phyloP scores from a whole-genome alignment of 2,113 vertebrate genomes.

The Glaucomys volans region DNA sequence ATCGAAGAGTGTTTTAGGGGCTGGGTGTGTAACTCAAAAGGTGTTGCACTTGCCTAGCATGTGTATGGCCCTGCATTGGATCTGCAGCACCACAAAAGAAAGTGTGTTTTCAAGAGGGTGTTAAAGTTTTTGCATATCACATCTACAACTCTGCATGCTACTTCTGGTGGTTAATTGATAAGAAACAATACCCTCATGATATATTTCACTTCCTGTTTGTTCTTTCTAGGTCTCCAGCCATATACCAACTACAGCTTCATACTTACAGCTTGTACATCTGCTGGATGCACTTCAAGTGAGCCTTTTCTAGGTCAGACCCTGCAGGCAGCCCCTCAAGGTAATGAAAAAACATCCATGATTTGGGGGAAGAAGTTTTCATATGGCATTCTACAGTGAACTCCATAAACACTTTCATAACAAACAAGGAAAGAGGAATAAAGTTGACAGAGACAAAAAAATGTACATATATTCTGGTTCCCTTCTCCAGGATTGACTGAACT shows the following conservation, averaged over 20 bases:
- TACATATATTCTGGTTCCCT: neutral
- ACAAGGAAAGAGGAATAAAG: neutral
- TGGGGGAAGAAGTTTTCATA: conserved; percentile 53
- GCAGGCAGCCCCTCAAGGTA: conserved; percentile 92
- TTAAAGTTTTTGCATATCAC: neutral
- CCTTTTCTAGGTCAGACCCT: conserved; percentile 91
- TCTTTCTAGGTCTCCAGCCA: conserved; percentile 91
- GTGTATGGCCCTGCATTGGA: neutral
- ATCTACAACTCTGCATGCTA: conserved; percentile 6
- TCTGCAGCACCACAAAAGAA: too few relatives aligned
- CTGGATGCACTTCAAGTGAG: conserved; percentile 91
- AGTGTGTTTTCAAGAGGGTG: neutral
- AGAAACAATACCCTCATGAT: conserved; percentile 68
- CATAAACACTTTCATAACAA: neutral
- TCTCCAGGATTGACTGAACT: neutral
- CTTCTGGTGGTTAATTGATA: conserved; percentile 12
- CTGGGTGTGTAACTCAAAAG: too few relatives aligned
- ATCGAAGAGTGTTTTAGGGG: neutral
- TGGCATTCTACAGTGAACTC: neutral
- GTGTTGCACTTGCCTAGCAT: neutral
- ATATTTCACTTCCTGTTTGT: conserved; percentile 63
- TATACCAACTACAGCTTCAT: conserved; percentile 92
- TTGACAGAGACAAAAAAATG: neutral
- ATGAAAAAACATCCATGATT: conserved; percentile 59
- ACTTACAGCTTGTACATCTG: conserved; percentile 92